A percentile compares a stretch with the other conserved stretches of the same genome.
Conservation (phyloP, 2,797 vertebrate species). For the Gallinago nigripennis region DNA sequence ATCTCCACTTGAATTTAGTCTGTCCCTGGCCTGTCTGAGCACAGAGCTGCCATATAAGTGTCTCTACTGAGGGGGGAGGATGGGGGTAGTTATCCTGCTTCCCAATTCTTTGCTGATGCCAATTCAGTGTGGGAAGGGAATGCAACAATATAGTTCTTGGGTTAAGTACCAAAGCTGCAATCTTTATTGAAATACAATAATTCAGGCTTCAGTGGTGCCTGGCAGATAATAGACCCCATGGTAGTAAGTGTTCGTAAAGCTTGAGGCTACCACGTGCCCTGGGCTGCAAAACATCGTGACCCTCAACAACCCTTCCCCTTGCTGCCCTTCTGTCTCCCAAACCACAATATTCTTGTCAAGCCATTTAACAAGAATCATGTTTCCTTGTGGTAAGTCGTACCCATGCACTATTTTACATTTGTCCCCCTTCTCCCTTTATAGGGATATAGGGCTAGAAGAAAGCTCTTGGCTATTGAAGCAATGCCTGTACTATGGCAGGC, state of each 20-base stretch:
- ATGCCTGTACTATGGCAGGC: background rate
- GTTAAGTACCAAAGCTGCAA: conserved; percentile 48
- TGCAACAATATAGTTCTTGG: background rate
- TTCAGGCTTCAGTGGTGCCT: background rate
- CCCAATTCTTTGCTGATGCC: background rate
- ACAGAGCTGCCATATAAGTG: background rate
- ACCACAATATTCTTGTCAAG: conserved; percentile 56
- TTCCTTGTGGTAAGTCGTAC: background rate
- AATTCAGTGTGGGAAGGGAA: background rate
- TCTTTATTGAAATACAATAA: conserved; percentile 63
- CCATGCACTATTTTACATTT: background rate
- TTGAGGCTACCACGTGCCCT: conserved; percentile 24
- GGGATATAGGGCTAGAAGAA: background rate
- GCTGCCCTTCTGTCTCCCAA: conserved; percentile 24
- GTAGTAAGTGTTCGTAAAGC: conserved; percentile 31
- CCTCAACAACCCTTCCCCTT: conserved; percentile 24
- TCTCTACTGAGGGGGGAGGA: background rate
- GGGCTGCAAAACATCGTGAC: conserved; percentile 18
- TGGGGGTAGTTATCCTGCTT: background rate
- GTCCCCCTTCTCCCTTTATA: background rate
- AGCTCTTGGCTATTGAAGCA: background rate
- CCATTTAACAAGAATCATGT: conserved; percentile 46
- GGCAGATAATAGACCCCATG: background rate
- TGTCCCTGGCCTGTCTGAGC: background rate
- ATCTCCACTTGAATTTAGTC: rapidly evolving